Evolutionary conservation across 1,140 invertebrate genomes (phyloP), one percentile per base, ranked within the genome.

Genomic region (Gonatopus flavifemur): DNA sequence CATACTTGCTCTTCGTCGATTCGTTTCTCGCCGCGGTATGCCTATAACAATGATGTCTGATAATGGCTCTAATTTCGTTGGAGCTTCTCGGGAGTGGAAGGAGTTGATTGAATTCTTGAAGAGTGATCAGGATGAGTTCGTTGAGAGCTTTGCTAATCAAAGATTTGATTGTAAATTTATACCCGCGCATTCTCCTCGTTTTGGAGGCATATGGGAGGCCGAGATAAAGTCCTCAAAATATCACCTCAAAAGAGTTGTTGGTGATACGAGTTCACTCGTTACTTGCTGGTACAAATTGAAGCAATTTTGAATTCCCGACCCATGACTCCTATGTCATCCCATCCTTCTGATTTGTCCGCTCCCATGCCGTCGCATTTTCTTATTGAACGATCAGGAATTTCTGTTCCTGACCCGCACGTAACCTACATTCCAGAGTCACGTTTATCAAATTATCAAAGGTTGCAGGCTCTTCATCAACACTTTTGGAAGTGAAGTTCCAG

Each of bases 251-350:
- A 22, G 39, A 6, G 41, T 52, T 7, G 20, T 57, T 15, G 52
- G 55, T 16, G 41, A 58, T 13, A n/a, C 51, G 19, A 21, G 40
- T 10, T 51, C 70, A 8, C 67, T 58, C 7, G 49, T 55, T 39
- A 58, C 0, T 25, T 66, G 3, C 28, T 70, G 5, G 49, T 32
- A 21, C 55, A 70, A 40, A 51, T 68, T 15, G 64, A 69, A 43
- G 54, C 63, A 9, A 41, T 59, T 18, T 41, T 73, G 4, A 74
- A 74, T 51, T 67, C 61, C n/a, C 49, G 67, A 7, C 65, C 62
- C 12, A 18, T 72, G 2, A 51, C 52, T 15, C 53, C 52, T 32
- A 15, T 56, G 10, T 52, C 41, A 9, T 22, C 41, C 18, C 38
- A 50, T 44, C 36, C 38, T 6, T 42, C 37, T 36, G 53, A 59